phyloP scores from a whole-genome alignment of 2,797 vertebrate genomes.

The Myiotriccus ornatus region DNA sequence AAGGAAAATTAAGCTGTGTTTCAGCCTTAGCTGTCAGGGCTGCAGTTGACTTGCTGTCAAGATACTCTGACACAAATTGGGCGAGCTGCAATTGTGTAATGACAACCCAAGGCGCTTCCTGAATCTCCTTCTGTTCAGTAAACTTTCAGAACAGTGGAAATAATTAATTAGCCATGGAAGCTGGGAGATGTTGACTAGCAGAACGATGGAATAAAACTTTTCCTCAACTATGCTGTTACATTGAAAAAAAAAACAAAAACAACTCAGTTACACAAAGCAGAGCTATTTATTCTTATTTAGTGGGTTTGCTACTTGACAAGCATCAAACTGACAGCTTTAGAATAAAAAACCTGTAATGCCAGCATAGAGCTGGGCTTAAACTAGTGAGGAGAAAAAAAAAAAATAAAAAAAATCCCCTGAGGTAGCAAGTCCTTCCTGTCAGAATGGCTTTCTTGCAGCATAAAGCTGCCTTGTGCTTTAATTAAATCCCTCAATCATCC shows the following conservation, averaged over 20 bases:
- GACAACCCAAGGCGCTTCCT: neutral
- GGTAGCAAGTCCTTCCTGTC: neutral
- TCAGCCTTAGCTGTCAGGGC: neutral
- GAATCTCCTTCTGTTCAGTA: slow-evolving; percentile 21
- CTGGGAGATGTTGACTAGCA: neutral
- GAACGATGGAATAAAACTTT: neutral
- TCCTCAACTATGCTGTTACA: neutral
- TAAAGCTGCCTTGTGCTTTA: neutral
- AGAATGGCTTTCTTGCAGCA: neutral
- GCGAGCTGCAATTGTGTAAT: neutral
- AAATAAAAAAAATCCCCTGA: neutral
- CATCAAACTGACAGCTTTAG: slow-evolving; percentile 35
- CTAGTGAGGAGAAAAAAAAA: neutral
- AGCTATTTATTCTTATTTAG: slow-evolving; percentile 44
- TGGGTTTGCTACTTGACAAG: slow-evolving; percentile 39
- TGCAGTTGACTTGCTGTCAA: slow-evolving; percentile 3
- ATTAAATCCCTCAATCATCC: neutral
- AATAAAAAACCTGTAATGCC: slow-evolving; percentile 1
- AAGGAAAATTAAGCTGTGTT: neutral
- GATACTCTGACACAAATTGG: neutral
- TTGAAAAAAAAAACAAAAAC: neutral
- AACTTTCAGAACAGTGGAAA: neutral
- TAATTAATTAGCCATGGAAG: slow-evolving; percentile 47
- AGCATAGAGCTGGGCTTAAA: neutral
- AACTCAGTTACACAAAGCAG: neutral